phyloP scores from a whole-genome alignment of 2,888 invertebrate species.

The Drosophila macrospina region DNA sequence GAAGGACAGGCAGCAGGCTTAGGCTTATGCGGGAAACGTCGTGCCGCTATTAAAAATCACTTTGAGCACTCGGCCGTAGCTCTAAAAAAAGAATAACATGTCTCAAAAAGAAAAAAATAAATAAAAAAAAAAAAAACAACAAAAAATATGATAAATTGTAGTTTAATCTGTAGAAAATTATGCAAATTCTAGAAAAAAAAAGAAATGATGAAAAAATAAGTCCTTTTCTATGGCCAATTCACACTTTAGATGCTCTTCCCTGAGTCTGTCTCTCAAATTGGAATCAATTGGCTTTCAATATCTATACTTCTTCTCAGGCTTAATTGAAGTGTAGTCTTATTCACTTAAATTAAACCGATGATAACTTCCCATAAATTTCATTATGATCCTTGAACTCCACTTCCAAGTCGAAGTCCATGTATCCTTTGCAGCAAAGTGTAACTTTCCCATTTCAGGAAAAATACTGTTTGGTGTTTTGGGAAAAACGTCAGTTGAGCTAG shows the following conservation, averaged over 20 bases:
- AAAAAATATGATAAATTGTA: conserved; percentile 78
- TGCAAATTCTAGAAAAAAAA: conserved; percentile 69
- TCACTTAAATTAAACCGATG: no score
- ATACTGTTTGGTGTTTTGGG: conserved; percentile 17
- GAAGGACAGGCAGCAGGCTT: conserved; percentile 48
- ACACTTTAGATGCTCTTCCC: conserved; percentile 20
- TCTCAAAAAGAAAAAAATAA: no score
- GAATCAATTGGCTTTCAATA: no score
- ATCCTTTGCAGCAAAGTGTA: conserved; percentile 9
- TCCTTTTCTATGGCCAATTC: background rate
- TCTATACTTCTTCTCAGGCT: background rate
- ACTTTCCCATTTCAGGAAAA: conserved; percentile 17
- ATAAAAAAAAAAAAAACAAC: no score
- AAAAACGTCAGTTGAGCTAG: conserved; percentile 37
- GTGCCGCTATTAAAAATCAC: conserved; percentile 76
- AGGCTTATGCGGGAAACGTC: conserved; percentile 45
- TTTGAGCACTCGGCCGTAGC: conserved; percentile 70
- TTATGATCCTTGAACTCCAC: background rate
- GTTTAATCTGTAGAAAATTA: conserved; percentile 77
- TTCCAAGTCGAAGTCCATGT: background rate
- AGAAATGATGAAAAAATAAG: conserved; percentile 39
- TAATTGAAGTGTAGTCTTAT: no score
- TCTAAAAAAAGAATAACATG: conserved; percentile 43
- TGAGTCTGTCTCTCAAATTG: background rate
- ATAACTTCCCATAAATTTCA: background rate